Evolutionary conservation across 2,113 vertebrate genomes (phyloP), one percentile per base, ranked within the genome.

Genomic region (Malurus elegans): DNA sequence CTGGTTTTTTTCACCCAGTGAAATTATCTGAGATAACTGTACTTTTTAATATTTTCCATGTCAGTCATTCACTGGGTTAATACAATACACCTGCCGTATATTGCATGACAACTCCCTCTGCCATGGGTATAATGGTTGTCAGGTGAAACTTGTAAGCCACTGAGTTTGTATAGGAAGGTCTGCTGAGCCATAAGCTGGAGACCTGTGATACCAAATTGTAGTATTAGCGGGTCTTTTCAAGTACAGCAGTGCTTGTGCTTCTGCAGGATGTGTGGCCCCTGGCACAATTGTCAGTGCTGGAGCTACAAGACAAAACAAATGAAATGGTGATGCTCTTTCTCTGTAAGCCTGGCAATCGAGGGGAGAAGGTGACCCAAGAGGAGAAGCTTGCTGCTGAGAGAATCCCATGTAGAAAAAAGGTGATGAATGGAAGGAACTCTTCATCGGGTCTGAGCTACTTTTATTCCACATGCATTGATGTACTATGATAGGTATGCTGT

Each of bases 131-230:
- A 91, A 90, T 60, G 21, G 36, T 44, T 78, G 26, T 38, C 53
- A 75, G 74, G 66, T 79, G 48, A 67, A 87, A 90, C 18, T 60
- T 72, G 50, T 75, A 71, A 94, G 31, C 24, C 29, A 51, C 56
- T 38, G 65, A 79, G 26, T 44, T 67, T 50, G 51, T 23, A 36
- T 4, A 71, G n/a, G 65, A 79, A 67, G n/a, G 34, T 56, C n/a
- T 72, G 40, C 8, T 0, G 0, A 56, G 18, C 7, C 4, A 9
- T 15, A 21, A 13, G 14, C 21, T 82, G 10, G 25, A 51, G 47
- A 34, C 1, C 3, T 2, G 4, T 3, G 0, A 3, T 29, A 61
- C 9, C 5, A 16, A 34, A 28, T 1, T 32, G 18, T 15, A 19
- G 2, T 20, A 24, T 48, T 26, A 36, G 15, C 23, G 25, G 5